Percentiles rank a stretch among this genome's conserved stretches.
Conservation (phyloP, 2,888 invertebrate genomes). For the Abscondita cerata region DNA sequence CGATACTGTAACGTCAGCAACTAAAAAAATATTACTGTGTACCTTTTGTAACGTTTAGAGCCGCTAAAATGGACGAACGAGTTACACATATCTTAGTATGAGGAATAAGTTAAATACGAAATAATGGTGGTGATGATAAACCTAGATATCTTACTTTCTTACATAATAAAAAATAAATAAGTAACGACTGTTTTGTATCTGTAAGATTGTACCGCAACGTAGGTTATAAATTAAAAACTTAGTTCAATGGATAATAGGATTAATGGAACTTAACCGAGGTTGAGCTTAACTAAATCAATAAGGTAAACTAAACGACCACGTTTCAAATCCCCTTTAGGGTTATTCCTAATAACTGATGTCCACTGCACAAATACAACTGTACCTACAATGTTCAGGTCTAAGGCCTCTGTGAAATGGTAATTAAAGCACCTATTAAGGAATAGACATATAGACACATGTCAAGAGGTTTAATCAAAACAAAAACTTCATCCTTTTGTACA, state of each 20-base stretch:
- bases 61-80: constrained; percentile 19
- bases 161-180: constrained; percentile 5
- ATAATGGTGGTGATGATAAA: constrained; percentile 18
- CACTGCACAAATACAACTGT: neutral
- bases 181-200: no score
- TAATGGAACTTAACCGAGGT: no score
- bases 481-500: no score
- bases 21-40: constrained; percentile 25
- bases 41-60: constrained; percentile 22
- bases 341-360: constrained; percentile 5
- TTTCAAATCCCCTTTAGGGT: neutral
- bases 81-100: constrained; percentile 18
- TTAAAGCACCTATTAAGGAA: no score
- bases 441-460: no score
- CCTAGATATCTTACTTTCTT: constrained; percentile 5
- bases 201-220: no score
- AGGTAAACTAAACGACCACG: neutral
- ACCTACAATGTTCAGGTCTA: neutral
- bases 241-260: no score
- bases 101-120: constrained; percentile 10
- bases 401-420: neutral
- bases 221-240: no score
- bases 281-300: constrained; percentile 1
- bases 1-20: constrained; percentile 26
- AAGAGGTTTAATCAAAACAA: no score